A percentile compares a stretch with the other conserved stretches of the same genome.
Conservation (phyloP, 2,888 invertebrate genomes). For the Amphipoea lucens region DNA sequence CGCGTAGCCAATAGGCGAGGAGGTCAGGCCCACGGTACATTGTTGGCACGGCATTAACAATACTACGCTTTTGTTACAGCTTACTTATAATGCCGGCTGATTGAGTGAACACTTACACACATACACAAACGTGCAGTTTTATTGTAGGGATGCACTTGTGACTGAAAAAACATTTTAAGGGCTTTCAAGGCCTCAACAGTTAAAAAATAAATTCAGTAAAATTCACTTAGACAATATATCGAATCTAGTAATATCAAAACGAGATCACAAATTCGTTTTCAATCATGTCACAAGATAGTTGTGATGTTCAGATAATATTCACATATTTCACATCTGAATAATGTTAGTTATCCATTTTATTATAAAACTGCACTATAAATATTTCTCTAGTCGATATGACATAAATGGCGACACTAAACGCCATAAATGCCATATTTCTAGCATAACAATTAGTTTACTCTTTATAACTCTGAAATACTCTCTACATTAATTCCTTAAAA, state of each 20-base stretch:
- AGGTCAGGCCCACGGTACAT: constrained; percentile 85
- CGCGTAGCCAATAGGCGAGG: constrained; percentile 94
- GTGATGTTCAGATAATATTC: neutral
- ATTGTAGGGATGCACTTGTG: constrained; percentile 56
- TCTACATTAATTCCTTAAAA: constrained; percentile 64
- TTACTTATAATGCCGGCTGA: constrained; percentile 74
- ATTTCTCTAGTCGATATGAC: constrained; percentile 66
- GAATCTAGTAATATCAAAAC: neutral
- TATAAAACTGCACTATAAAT: constrained; percentile 78
- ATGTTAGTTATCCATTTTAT: constrained; percentile 55
- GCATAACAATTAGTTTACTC: constrained; percentile 75
- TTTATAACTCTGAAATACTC: constrained; percentile 71
- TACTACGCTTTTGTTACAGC: constrained; percentile 88
- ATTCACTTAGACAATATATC: neutral
- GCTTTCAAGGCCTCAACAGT: neutral
- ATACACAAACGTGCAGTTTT: constrained; percentile 83
- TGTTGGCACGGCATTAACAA: constrained; percentile 87
- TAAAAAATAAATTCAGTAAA: neutral
- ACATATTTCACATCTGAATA: neutral
- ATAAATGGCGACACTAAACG: constrained; percentile 61
- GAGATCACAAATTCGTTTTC: neutral
- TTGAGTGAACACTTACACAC: constrained; percentile 82
- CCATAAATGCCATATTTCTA: constrained; percentile 71
- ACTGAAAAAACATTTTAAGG: neutral
- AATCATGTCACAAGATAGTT: constrained; percentile 10